A percentile compares a stretch with the other conserved stretches of the same genome.
These are phyloP conservation scores for Neria commutata DNA, from an alignment of 2,888 invertebrate genomes.

Conservation along the genomic window DNA sequence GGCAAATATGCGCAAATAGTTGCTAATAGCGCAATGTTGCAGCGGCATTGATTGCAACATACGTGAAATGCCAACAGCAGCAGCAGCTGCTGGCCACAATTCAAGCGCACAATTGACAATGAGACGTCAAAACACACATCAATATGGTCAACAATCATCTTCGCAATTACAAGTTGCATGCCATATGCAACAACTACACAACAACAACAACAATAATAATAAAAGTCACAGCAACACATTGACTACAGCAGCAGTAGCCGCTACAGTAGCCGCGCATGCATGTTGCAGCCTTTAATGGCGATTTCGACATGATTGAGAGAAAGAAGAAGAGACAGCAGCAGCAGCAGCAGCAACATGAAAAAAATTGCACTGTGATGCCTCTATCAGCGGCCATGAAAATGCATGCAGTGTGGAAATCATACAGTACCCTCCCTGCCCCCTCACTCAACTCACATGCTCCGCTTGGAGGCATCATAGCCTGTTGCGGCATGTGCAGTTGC, in stretches of 20 bases:
- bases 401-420: not conserved
- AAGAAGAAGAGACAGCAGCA: not conserved
- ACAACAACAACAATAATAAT: constrained; percentile 2
- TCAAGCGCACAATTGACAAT: constrained; percentile 3
- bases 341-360: not conserved
- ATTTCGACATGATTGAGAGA: too few relatives aligned
- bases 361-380: not conserved
- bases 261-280: not conserved
- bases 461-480: not conserved
- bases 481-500: not conserved
- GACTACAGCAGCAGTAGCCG: not conserved
- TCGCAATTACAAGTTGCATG: constrained; percentile 25
- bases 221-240: not conserved
- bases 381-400: not conserved
- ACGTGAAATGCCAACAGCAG: not conserved
- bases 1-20: too few relatives aligned
- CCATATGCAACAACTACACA: constrained; percentile 12
- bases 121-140: constrained; percentile 10
- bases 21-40: not conserved
- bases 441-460: too few relatives aligned
- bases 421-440: not conserved
- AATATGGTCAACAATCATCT: constrained; percentile 26
- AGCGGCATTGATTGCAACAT: not conserved
- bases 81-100: constrained; percentile 4
- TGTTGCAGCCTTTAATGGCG: not conserved